A percentile compares a stretch with the other conserved stretches of the same genome.
Evolutionary conservation across 2,113 vertebrate species (phyloP).

Genomic region (Micromys minutus): DNA sequence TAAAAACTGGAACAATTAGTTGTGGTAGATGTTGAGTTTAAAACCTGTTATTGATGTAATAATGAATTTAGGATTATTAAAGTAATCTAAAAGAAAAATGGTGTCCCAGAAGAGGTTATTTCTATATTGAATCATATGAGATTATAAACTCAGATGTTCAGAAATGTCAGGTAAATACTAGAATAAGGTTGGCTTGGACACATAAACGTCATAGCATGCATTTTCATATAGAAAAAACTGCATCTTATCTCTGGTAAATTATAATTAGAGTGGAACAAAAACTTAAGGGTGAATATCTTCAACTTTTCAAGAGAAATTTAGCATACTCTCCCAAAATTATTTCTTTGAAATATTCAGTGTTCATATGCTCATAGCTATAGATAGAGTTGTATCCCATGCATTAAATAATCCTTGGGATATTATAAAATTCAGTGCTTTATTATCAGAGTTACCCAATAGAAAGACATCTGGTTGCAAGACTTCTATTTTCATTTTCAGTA

Average conservation of each 20-base stretch:
- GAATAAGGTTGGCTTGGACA: not conserved
- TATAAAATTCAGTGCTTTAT: not conserved
- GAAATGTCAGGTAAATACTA: not conserved
- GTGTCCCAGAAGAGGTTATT: not conserved
- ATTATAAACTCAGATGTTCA: not conserved
- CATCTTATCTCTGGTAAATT: not conserved
- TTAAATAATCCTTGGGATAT: not conserved
- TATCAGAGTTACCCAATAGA: not conserved
- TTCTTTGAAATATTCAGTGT: not conserved
- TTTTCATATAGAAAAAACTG: not conserved
- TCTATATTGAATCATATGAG: not conserved
- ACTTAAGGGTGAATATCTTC: not conserved
- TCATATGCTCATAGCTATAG: accelerated
- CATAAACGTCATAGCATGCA: accelerated
- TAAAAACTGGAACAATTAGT: not conserved
- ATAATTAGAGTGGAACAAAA: not conserved
- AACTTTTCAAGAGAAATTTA: not conserved
- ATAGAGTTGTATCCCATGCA: not conserved
- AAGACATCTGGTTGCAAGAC: not conserved
- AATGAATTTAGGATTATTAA: not conserved
- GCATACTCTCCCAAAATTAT: not conserved
- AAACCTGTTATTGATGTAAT: not conserved
- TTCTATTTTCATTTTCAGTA: not conserved
- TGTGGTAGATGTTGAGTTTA: not conserved
- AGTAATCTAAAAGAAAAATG: not conserved